Evolutionary conservation across 2,113 vertebrate species (phyloP).

Genomic region (Spea multiplicata): DNA sequence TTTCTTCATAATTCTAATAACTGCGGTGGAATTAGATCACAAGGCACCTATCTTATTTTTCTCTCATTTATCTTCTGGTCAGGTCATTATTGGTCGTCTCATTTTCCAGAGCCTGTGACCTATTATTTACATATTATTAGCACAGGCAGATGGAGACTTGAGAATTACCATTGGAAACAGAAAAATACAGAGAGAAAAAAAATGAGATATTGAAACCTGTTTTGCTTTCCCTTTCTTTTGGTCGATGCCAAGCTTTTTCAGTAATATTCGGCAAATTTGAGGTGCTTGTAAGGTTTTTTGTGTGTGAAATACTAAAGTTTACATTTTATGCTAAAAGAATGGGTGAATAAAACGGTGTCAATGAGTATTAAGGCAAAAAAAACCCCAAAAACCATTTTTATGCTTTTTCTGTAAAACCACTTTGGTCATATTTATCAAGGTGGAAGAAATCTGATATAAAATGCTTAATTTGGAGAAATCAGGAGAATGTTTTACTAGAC

Average conservation of each 20-base stretch:
- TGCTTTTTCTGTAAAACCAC: no score
- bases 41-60: constrained; percentile 62
- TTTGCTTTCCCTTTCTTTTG: background rate
- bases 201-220: constrained; percentile 41
- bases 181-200: constrained; percentile 28
- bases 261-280: background rate
- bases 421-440: no score
- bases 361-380: no score
- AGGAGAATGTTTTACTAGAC: no score
- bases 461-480: no score
- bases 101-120: constrained; percentile 67
- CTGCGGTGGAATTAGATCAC: constrained; percentile 68
- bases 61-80: constrained; percentile 72
- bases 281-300: background rate
- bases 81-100: constrained; percentile 67
- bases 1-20: constrained; percentile 72
- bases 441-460: no score
- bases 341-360: no score
- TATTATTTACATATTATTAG: constrained; percentile 65
- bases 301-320: no score
- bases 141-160: constrained; percentile 62
- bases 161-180: constrained; percentile 72
- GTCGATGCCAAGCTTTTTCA: constrained; percentile 6
- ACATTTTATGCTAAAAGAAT: no score
- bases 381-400: no score